Evolutionary conservation across 35 echinoderm and acorn worm genomes (phyloP).

Genomic region (Holothuria glaberrima): DNA sequence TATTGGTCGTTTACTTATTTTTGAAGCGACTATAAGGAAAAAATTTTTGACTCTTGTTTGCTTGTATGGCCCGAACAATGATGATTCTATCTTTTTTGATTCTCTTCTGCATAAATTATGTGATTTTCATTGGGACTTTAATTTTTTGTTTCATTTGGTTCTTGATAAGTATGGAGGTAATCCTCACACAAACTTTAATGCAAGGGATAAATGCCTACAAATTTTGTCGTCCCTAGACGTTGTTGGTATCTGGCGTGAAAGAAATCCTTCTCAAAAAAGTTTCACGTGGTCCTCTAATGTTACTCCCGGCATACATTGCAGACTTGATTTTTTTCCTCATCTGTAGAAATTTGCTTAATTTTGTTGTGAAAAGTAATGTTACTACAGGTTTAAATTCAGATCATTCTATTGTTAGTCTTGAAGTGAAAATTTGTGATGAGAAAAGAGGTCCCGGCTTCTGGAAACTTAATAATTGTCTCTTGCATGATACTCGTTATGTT

Average conservation of each 20-base stretch:
- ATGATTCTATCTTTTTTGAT: too few relatives aligned
- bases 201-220: too few relatives aligned
- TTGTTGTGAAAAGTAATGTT: neutral
- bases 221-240: too few relatives aligned
- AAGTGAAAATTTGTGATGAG: too few relatives aligned
- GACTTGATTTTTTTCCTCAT: neutral
- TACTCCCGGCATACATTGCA: neutral
- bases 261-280: neutral
- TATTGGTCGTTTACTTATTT: neutral
- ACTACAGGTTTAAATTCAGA: neutral
- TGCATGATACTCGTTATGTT: neutral
- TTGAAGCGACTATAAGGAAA: too few relatives aligned
- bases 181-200: too few relatives aligned
- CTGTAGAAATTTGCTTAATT: neutral
- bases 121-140: slow-evolving; percentile 19
- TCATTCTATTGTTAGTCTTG: neutral
- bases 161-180: neutral
- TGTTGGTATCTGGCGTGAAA: too few relatives aligned
- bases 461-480: neutral
- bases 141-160: slow-evolving; percentile 10
- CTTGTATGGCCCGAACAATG: too few relatives aligned
- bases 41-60: too few relatives aligned
- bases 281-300: neutral
- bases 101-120: too few relatives aligned
- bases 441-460: too few relatives aligned